These are phyloP conservation scores for Anniella stebbinsi DNA, from an alignment of 2,797 vertebrate species.

Conservation along the genomic window DNA sequence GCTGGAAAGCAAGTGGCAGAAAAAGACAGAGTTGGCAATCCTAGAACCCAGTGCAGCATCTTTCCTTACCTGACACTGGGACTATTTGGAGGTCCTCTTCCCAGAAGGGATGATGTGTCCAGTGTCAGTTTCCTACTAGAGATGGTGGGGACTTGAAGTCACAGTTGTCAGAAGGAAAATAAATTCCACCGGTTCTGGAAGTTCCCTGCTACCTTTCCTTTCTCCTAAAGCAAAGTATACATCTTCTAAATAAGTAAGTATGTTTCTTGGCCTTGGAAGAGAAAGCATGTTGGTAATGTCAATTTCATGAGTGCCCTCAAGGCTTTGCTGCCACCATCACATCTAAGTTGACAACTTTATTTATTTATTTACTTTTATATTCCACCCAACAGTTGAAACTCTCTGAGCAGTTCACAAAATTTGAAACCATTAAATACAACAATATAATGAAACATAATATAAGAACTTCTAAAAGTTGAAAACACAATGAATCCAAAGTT, in stretches of 20 bases:
- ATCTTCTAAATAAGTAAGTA: not conserved
- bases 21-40: not conserved
- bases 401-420: too few relatives aligned
- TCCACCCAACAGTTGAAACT: too few relatives aligned
- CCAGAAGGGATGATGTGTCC: not conserved
- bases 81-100: not conserved
- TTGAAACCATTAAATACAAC: too few relatives aligned
- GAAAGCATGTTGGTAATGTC: not conserved
- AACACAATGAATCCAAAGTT: too few relatives aligned
- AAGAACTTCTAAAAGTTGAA: too few relatives aligned
- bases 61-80: not conserved
- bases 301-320: not conserved
- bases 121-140: not conserved
- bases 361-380: too few relatives aligned
- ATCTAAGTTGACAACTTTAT: too few relatives aligned
- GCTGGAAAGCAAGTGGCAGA: too few relatives aligned
- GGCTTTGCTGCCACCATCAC: too few relatives aligned
- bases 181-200: not conserved
- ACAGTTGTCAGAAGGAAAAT: not conserved
- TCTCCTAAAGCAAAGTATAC: not conserved
- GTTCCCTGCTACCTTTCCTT: not conserved
- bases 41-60: not conserved
- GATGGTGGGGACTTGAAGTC: not conserved
- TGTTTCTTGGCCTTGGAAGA: not conserved
- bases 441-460: too few relatives aligned